These are phyloP conservation scores for Psephotus haematonotus DNA, from an alignment of 2,113 vertebrate species.

Conservation along the genomic window DNA sequence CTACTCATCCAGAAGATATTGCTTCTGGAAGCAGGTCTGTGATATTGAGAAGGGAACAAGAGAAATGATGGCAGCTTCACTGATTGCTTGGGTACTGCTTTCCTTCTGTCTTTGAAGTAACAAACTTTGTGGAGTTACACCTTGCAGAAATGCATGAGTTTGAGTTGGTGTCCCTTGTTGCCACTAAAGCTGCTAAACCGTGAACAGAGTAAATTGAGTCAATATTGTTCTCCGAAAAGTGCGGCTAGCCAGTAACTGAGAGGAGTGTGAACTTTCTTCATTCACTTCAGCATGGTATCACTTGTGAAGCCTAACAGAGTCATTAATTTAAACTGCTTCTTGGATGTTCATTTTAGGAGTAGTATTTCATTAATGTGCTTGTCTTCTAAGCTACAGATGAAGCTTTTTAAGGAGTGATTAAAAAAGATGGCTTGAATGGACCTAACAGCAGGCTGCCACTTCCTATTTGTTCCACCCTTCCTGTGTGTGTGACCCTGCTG, in stretches of 20 bases:
- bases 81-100: not conserved
- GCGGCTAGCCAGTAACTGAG: not conserved
- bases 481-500: not conserved
- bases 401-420: not conserved
- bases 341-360: not conserved
- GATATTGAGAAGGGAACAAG: not conserved
- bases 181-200: not conserved
- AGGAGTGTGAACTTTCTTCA: not conserved
- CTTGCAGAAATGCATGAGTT: not conserved
- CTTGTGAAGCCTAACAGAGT: not conserved
- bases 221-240: not conserved
- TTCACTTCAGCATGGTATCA: not conserved
- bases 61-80: rapidly evolving
- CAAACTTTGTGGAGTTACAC: not conserved
- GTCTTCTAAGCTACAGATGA: not conserved
- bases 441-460: not conserved
- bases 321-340: not conserved
- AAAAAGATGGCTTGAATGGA: not conserved
- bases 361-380: not conserved
- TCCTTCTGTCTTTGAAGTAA: not conserved
- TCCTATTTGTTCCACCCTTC: not conserved
- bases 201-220: not conserved
- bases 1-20: not conserved
- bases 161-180: not conserved
- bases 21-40: not conserved